Evolutionary conservation across 92 coral and sea anemone genomes (phyloP), one percentile per base, ranked within the genome.

Genomic region (Zoanthus sociatus): DNA sequence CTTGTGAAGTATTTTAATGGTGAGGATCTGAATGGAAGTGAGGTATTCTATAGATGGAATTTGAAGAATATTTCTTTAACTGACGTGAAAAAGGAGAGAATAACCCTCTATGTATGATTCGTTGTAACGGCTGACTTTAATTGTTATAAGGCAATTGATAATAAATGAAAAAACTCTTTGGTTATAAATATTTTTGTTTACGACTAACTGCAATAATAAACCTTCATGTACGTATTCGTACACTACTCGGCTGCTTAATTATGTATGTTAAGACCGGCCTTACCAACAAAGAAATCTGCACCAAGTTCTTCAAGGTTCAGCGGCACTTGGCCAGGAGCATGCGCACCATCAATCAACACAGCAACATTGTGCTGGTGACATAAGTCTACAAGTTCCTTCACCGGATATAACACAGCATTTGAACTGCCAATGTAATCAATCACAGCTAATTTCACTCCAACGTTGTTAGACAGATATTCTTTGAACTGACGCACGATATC

Each of bases 241-340:
- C 42, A 37, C 42, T 7, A 3, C 55, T 50, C 1, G 55, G 9
- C n/a, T 18, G 26, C 20, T 63, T 58, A 12, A 14, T 63, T 3
- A 21, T 17, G 21, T 17, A n/a, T 16, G n/a, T 63, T 2, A 63
- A 8, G 69, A 76, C 78, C 93, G 69, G 45, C 78, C 93, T 63
- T 89, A 93, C 96, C 96, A 45, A 91, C 89, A 89, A 82, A 94
- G 56, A 94, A 94, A 86, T 94, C 97, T 68, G 97, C 97, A 64
- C 90, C 91, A 58, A 92, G 87, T 50, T 90, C 88, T 64, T 94
- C 93, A 32, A 94, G 89, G 48, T 94, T 93, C 87, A 94, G 54
- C 20, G 88, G 92, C 46, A 94, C 85, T 17, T 94, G 97, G 1
- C 97, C 97, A 26, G 97, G 97, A 46, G 97, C 92, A 90, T 94